Percentiles rank a stretch among this genome's conserved stretches.
Conservation (phyloP, 2,113 vertebrate genomes). For the Sphyrna mokarran region DNA sequence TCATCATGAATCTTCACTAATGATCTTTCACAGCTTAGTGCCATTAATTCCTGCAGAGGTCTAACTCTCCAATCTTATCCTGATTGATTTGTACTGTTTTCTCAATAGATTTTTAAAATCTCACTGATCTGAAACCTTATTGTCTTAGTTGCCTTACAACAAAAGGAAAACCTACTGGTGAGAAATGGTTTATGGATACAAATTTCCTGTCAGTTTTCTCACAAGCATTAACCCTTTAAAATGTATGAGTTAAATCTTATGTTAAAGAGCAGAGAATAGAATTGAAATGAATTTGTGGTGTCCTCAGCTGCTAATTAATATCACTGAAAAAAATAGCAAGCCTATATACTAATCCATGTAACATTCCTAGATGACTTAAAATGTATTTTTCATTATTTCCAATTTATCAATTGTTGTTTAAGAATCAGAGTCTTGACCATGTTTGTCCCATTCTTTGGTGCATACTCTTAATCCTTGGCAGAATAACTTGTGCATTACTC, state of each 20-base stretch:
- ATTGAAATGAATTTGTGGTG: neutral
- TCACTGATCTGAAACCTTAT: neutral
- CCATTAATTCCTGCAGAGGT: neutral
- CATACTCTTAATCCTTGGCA: neutral
- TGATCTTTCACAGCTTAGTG: neutral
- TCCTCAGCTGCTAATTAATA: neutral
- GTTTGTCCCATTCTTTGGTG: neutral
- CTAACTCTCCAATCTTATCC: neutral
- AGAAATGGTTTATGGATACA: neutral
- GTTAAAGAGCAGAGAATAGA: neutral
- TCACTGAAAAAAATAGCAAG: neutral
- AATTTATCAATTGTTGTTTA: neutral
- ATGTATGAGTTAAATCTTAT: neutral
- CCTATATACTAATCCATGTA: neutral
- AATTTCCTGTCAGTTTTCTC: neutral
- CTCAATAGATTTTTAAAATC: neutral
- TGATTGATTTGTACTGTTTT: neutral
- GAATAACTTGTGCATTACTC: neutral
- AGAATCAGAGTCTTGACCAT: neutral
- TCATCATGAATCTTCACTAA: conserved; percentile 25
- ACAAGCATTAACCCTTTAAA: neutral
- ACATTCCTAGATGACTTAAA: neutral
- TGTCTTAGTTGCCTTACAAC: neutral
- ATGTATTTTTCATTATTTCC: neutral
- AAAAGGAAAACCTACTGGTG: neutral